These are phyloP conservation scores for Dipodomys ordii DNA, from an alignment of 2,113 vertebrate genomes.

Conservation along the genomic window DNA sequence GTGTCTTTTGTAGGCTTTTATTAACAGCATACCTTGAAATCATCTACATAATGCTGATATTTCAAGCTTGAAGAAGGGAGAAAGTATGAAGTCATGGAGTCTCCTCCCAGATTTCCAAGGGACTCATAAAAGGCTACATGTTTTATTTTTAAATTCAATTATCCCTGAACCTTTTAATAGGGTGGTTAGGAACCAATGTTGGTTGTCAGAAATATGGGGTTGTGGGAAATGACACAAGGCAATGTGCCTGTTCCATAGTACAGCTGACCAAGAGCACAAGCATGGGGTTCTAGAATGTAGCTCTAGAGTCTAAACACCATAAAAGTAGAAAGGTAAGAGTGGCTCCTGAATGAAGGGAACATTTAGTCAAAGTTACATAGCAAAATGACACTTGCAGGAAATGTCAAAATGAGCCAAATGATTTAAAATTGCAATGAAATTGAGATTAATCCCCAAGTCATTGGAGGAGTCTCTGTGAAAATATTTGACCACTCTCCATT, in stretches of 20 bases:
- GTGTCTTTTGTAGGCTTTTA: too few species aligned
- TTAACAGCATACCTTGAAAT: too few species aligned
- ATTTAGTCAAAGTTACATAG: not conserved
- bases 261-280: not conserved
- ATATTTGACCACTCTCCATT: not conserved
- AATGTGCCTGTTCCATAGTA: not conserved
- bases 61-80: too few species aligned
- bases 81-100: too few species aligned
- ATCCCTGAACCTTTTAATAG: not conserved
- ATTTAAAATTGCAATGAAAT: not conserved
- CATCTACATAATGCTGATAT: too few species aligned
- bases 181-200: not conserved
- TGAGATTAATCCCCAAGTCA: not conserved
- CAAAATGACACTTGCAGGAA: too few species aligned
- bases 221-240: rapidly evolving
- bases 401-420: not conserved
- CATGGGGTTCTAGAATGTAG: not conserved
- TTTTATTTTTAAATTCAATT: not conserved
- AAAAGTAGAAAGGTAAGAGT: not conserved
- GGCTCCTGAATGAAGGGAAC: not conserved
- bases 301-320: not conserved
- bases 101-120: too few species aligned
- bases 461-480: not conserved
- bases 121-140: too few species aligned
- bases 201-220: too few species aligned